Conservation (phyloP, 2,113 vertebrate species). For the Pluvialis apricaria region DNA sequence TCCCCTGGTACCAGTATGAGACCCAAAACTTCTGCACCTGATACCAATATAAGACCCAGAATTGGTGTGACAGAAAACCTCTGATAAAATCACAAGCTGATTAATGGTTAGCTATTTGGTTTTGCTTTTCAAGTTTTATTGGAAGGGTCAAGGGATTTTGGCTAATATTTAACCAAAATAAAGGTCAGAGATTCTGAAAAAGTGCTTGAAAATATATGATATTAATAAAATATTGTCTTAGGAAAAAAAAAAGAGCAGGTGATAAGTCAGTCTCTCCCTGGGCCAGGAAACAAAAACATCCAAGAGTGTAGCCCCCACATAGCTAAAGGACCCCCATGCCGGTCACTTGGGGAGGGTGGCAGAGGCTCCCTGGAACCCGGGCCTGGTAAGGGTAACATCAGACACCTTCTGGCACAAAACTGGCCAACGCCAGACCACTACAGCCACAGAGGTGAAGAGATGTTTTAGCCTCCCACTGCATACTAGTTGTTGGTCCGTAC, state of each 20-base stretch:
- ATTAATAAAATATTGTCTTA: neutral
- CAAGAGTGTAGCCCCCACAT: neutral
- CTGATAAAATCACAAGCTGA: neutral
- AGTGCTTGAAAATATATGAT: neutral
- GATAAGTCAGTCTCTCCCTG: neutral
- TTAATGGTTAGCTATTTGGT: neutral
- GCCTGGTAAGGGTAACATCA: neutral
- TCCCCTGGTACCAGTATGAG: neutral
- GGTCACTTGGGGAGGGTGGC: neutral
- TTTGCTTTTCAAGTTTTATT: conserved; percentile 34
- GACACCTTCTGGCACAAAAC: neutral
- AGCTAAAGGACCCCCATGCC: fast-evolving
- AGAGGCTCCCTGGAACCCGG: neutral
- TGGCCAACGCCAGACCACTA: neutral
- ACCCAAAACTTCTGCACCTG: neutral
- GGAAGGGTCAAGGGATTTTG: neutral
- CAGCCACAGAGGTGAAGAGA: neutral
- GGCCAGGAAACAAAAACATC: neutral
- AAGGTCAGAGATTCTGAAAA: neutral
- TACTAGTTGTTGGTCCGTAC: fast-evolving
- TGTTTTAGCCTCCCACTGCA: neutral
- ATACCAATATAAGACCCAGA: neutral
- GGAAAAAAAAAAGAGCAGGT: neutral
- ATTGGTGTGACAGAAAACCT: neutral
- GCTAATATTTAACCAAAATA: neutral